Evolutionary conservation across 1,140 invertebrate genomes (phyloP).

Genomic region (Octopus bimaculoides): DNA sequence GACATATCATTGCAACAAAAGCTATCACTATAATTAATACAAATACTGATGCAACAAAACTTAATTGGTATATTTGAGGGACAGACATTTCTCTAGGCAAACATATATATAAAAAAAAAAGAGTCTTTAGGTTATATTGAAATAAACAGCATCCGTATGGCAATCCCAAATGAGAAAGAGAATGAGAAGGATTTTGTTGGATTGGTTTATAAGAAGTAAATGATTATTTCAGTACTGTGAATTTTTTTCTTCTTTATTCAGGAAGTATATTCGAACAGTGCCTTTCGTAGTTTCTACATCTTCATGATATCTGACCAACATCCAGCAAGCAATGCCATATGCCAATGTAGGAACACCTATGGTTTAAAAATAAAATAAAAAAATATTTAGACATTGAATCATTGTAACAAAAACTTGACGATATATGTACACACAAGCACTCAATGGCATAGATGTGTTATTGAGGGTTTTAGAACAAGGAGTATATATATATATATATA

Average conservation of each 20-base stretch:
- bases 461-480: too few relatives aligned
- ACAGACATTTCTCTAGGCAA: slow-evolving; percentile 1
- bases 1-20: slow-evolving; percentile 3
- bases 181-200: slow-evolving; percentile 18
- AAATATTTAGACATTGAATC: background rate
- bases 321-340: slow-evolving; percentile 82
- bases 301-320: slow-evolving; percentile 77
- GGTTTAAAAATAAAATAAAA: slow-evolving; percentile 9
- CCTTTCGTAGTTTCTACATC: slow-evolving; percentile 71
- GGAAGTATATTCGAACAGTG: slow-evolving; percentile 79
- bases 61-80: slow-evolving; percentile 25
- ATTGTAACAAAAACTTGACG: background rate
- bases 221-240: slow-evolving; percentile 51
- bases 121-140: slow-evolving; percentile 14
- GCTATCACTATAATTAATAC: slow-evolving; percentile 17
- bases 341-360: slow-evolving; percentile 84
- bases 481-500: too few relatives aligned
- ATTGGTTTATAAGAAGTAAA: background rate
- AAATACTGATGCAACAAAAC: slow-evolving; percentile 18
- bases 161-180: slow-evolving; percentile 13
- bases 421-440: background rate
- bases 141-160: slow-evolving; percentile 14
- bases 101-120: too few relatives aligned
- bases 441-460: too few relatives aligned
- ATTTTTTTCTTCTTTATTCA: slow-evolving; percentile 81